Evolutionary conservation across 1,140 invertebrate genomes (phyloP), one percentile per base, ranked within the genome.

Genomic region (Dendrolimus kikuchii): DNA sequence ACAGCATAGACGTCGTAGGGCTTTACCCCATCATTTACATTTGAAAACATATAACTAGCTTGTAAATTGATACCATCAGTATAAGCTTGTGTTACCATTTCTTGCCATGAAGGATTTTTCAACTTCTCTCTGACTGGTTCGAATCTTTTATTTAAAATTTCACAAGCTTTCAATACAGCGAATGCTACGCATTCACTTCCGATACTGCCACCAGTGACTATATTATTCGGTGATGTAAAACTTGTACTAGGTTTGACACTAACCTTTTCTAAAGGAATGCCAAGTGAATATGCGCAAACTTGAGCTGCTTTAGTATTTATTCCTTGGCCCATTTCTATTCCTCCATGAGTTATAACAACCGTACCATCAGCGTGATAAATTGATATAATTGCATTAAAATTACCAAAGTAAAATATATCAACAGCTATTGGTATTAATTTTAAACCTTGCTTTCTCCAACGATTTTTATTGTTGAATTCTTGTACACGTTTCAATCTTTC

Each of bases 391-490:
- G 90, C 89, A 63, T 91, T 90, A 59, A 85, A 94, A 38, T 90
- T 88, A 23, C 90, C 90, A 46, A 83, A 88, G 55, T 89, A 88
- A 5, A 71, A 68, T 8, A 93, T 76, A 4, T 89, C 87, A 74
- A 92, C 95, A 52, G 90, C 90, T 90, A 95, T 92, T 0, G 92
- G 89, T 39, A 91, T 73, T 3, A 95, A 38, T 39, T 91, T 88
- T 6, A 95, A 86, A 5, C 93, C 93, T 38, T 90, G 89, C 70
- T 95, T 96, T 59, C 89, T 92, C 95, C 95, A 96, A 42, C 93
- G 88, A 85, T 95, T 94, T 38, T 72, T 63, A 60, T 85, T 81
- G 73, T 95, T 95, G 65, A 92, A 93, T 49, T 86, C 66, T 44
- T 89, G 80, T 5, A 93, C 80, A 10, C 88, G 85, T 53, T 74